Conservation (phyloP, 2,797 vertebrate genomes). For the Petrocephalus sullivani region DNA sequence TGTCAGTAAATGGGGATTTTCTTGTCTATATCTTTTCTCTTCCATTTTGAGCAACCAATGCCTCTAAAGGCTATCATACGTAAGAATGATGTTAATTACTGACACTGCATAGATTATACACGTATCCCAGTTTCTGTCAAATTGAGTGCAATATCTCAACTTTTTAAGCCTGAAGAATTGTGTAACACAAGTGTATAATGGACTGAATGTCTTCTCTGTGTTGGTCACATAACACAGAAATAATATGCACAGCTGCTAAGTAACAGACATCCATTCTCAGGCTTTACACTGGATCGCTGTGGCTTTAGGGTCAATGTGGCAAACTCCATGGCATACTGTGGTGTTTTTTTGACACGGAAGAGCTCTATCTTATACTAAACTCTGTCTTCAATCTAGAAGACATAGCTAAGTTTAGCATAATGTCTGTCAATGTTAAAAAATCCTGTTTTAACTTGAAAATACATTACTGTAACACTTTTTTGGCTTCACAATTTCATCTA, state of each 20-base stretch:
- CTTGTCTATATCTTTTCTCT: not conserved
- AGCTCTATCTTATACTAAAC: not conserved
- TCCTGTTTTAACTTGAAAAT: not conserved
- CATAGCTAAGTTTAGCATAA: not conserved
- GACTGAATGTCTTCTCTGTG: not conserved
- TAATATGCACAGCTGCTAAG: not conserved
- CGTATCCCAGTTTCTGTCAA: not conserved
- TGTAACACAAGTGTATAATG: not conserved
- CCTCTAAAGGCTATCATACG: not conserved
- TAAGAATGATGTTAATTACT: not conserved
- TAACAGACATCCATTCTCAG: not conserved
- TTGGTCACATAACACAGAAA: not conserved
- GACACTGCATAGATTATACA: not conserved
- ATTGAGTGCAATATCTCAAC: not conserved
- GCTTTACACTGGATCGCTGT: not conserved
- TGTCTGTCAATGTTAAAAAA: not conserved
- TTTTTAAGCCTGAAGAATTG: not conserved
- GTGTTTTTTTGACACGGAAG: not conserved
- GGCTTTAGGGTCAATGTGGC: not conserved
- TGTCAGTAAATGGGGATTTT: not conserved
- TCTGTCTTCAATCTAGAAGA: not conserved
- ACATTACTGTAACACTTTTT: too few species aligned
- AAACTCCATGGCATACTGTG: not conserved
- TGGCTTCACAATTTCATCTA: not conserved
- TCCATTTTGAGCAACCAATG: not conserved